Conservation (phyloP, 1,140 invertebrate species). For the Ips nitidus region DNA sequence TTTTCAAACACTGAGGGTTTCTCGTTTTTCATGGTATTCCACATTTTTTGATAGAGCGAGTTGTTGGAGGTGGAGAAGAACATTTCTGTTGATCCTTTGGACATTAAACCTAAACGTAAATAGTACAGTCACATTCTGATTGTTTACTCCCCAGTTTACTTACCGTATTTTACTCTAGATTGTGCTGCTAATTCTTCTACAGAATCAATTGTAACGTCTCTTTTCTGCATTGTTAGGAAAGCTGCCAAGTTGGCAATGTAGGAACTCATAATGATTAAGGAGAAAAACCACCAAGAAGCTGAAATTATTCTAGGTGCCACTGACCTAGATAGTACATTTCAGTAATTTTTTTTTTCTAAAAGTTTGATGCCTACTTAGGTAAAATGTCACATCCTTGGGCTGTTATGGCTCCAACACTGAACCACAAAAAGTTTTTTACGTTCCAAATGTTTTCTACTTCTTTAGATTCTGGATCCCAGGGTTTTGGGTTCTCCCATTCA, state of each 20-base stretch:
- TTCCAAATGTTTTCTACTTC: constrained; percentile 77
- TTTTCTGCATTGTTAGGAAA: constrained; percentile 85
- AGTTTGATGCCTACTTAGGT: constrained; percentile 64
- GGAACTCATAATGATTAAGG: constrained; percentile 91
- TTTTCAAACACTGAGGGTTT: constrained; percentile 80
- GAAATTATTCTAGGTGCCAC: constrained; percentile 74
- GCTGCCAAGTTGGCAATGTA: constrained; percentile 96
- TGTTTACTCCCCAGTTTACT: constrained; percentile 36
- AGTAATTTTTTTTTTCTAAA: not conserved
- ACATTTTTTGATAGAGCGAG: constrained; percentile 66
- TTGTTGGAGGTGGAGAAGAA: constrained; percentile 75
- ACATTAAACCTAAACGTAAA: constrained; percentile 50
- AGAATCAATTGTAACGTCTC: constrained; percentile 78
- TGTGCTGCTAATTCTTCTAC: constrained; percentile 89
- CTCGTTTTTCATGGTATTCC: constrained; percentile 77
- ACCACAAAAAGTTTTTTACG: constrained; percentile 75
- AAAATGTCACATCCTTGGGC: constrained; percentile 78
- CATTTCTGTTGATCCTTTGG: constrained; percentile 69
- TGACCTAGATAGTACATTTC: constrained; percentile 56
- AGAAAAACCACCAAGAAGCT: constrained; percentile 95
- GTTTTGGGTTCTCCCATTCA: constrained; percentile 88
- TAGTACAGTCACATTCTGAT: not conserved
- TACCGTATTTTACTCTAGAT: constrained; percentile 77
- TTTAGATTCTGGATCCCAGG: constrained; percentile 77
- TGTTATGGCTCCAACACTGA: constrained; percentile 78